A percentile compares a stretch with the other conserved stretches of the same genome.
Conservation (phyloP, 2,888 invertebrate species). For the Drosophila paramelanica region DNA sequence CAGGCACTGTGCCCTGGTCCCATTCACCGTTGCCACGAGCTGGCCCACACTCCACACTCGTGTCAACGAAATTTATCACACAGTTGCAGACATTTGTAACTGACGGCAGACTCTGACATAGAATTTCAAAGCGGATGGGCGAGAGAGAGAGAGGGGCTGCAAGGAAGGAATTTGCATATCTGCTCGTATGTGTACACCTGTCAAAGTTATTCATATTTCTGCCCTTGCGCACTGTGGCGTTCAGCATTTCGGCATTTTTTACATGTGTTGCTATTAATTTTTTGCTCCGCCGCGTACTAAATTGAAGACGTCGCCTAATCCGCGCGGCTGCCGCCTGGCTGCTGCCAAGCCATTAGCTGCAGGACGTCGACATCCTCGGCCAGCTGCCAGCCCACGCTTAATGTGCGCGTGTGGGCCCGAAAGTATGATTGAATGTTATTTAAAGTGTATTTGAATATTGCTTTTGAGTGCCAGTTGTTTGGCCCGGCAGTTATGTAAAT, state of each 20-base stretch:
- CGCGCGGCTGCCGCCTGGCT: slow-evolving; percentile 23
- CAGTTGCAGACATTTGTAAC: slow-evolving; percentile 69
- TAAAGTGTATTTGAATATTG: slow-evolving; percentile 66
- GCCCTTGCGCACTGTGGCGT: slow-evolving; percentile 18
- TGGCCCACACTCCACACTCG: slow-evolving; percentile 8
- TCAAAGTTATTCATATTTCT: slow-evolving; percentile 75
- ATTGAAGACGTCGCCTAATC: slow-evolving; percentile 58
- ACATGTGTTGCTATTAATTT: slow-evolving; percentile 77
- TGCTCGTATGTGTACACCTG: slow-evolving; percentile 38
- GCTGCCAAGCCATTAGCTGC: slow-evolving; percentile 55
- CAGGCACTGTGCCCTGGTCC: slow-evolving; percentile 6
- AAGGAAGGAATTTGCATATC: slow-evolving; percentile 64
- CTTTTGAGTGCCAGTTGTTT: slow-evolving; percentile 30
- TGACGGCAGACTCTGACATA: slow-evolving; percentile 36
- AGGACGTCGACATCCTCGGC: slow-evolving; percentile 42
- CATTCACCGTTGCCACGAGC: neutral
- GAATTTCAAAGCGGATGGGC: neutral
- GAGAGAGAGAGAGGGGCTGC: neutral
- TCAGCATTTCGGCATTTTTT: slow-evolving; percentile 37
- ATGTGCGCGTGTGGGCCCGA: slow-evolving; percentile 14
- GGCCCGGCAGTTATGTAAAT: slow-evolving; percentile 65
- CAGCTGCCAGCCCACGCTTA: slow-evolving; percentile 42
- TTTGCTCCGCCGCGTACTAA: slow-evolving; percentile 52
- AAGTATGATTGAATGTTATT: slow-evolving; percentile 73
- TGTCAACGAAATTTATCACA: slow-evolving; percentile 74